phyloP scores from a whole-genome alignment of 2,113 vertebrate species.

The Amia ocellicauda region DNA sequence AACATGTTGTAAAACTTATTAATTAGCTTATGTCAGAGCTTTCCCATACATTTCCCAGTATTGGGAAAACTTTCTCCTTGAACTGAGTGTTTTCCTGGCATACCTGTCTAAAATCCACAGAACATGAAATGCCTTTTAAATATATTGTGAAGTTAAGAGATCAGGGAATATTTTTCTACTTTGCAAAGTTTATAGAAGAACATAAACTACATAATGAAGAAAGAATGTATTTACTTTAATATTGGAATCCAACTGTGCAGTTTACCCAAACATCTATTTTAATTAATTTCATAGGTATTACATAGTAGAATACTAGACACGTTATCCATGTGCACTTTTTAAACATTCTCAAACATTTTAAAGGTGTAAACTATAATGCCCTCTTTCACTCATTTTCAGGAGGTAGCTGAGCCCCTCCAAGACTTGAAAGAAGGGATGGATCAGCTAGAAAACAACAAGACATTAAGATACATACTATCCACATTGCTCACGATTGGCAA shows the following conservation, averaged over 20 bases:
- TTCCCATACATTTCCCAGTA: too few relatives aligned
- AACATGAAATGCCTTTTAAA: too few relatives aligned
- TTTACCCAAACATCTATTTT: background rate
- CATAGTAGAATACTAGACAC: background rate
- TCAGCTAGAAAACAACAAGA: conserved; percentile 94
- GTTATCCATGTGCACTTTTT: too few relatives aligned
- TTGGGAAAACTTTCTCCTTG: too few relatives aligned
- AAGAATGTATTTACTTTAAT: conserved; percentile 10
- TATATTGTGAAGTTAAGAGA: too few relatives aligned
- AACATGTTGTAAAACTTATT: too few relatives aligned
- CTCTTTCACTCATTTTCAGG: conserved; percentile 61
- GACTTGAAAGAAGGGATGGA: conserved; percentile 98
- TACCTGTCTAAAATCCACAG: too few relatives aligned
- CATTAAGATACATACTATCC: conserved; percentile 86
- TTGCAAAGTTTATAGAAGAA: too few relatives aligned
- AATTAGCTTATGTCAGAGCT: too few relatives aligned
- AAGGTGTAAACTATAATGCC: background rate
- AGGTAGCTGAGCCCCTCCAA: conserved; percentile 93
- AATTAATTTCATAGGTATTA: background rate
- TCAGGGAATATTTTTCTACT: too few relatives aligned
- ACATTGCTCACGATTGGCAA: conserved; percentile 93
- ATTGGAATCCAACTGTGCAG: background rate
- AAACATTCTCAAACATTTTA: too few relatives aligned
- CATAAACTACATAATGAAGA: conserved; percentile 2
- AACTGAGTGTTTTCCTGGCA: too few relatives aligned